Evolutionary conservation across 2,113 vertebrate genomes (phyloP).

Genomic region (Myrmecophaga tridactyla): DNA sequence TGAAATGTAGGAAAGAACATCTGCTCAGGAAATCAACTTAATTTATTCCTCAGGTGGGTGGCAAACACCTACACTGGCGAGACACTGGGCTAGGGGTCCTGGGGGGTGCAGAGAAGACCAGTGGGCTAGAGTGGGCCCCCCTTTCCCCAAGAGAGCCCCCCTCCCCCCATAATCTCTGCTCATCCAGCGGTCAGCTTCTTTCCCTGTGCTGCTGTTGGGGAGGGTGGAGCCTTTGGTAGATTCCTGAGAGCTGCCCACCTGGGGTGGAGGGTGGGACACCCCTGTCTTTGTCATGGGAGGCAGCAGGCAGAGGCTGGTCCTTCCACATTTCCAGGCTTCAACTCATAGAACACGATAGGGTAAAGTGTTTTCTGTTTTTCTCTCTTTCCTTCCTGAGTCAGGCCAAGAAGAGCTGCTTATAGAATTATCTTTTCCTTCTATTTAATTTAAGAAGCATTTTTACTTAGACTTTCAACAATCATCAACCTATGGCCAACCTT

Average conservation of each 20-base stretch:
- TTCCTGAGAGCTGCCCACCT: not conserved
- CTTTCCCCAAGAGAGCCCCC: too few relatives aligned
- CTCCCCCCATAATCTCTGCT: not conserved
- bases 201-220: not conserved
- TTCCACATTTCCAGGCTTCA: not conserved
- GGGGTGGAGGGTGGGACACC: not conserved
- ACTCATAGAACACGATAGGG: not conserved
- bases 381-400: constrained; percentile 34
- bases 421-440: not conserved
- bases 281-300: not conserved
- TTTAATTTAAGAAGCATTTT: not conserved
- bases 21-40: not conserved
- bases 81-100: not conserved
- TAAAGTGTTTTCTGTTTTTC: not conserved
- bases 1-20: not conserved
- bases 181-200: not conserved
- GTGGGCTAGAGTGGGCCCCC: too few relatives aligned
- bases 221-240: not conserved
- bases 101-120: not conserved
- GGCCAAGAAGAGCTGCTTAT: constrained; percentile 67
- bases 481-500: not conserved
- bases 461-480: not conserved
- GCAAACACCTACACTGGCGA: not conserved
- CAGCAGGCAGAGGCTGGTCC: not conserved
- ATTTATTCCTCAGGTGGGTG: not conserved